Percentiles rank a stretch among this genome's conserved stretches.
These are phyloP conservation scores for Stegastes partitus DNA, from an alignment of 2,113 vertebrate genomes.

Conservation along the genomic window DNA sequence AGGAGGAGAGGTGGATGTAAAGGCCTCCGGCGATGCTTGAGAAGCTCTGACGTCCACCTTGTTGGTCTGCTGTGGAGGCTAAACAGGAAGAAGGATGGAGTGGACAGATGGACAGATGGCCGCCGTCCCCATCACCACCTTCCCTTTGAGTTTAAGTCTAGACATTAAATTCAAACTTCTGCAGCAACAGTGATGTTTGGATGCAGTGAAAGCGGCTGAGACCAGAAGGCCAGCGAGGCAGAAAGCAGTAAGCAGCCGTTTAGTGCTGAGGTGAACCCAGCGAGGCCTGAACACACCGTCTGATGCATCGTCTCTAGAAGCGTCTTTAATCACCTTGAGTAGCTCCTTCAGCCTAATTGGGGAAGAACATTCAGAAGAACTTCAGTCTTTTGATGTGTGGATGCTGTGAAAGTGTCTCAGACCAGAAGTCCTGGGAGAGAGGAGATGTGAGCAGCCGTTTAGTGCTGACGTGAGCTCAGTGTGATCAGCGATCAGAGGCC, in stretches of 20 bases:
- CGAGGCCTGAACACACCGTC: conserved; percentile 8
- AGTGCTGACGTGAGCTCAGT: conserved; percentile 38
- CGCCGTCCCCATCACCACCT: not conserved
- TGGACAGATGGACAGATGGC: not conserved
- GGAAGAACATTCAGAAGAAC: not conserved
- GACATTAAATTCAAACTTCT: conserved; percentile 6
- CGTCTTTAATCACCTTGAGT: not conserved
- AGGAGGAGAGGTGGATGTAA: not conserved
- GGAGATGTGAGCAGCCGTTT: conserved; percentile 19
- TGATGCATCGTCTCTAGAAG: conserved; percentile 1
- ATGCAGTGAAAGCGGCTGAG: not conserved
- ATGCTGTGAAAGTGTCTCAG: not conserved
- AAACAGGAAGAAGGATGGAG: not conserved
- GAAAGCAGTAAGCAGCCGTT: conserved; percentile 22
- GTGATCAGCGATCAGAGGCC: conserved; percentile 26
- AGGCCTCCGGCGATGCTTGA: not conserved
- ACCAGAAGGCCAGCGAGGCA: not conserved
- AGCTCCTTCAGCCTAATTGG: not conserved
- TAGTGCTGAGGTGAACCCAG: conserved; percentile 32
- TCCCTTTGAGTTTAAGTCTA: conserved; percentile 7
- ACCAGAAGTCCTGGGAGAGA: not conserved
- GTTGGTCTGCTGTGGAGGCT: conserved; percentile 22
- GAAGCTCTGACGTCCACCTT: conserved; percentile 12
- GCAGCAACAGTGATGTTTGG: conserved; percentile 19
- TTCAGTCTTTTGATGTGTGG: conserved; percentile 32